Conservation (phyloP, 2,113 vertebrate genomes). For the Crocuta crocuta region DNA sequence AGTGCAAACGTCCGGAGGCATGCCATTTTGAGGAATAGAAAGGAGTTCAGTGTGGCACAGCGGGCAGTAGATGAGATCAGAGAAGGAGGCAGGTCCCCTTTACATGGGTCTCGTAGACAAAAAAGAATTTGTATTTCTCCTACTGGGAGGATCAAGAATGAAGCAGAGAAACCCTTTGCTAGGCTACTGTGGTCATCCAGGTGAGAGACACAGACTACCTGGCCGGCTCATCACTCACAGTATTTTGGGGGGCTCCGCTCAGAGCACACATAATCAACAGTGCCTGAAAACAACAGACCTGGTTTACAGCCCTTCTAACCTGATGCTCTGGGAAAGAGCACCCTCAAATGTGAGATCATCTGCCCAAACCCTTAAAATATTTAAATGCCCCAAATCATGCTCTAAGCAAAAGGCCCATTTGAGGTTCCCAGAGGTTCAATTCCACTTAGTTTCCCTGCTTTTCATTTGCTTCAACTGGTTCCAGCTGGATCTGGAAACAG, state of each 20-base stretch:
- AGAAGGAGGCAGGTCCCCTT: background rate
- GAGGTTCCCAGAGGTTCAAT: slow-evolving; percentile 64
- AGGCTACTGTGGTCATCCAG: no score
- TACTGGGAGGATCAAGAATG: background rate
- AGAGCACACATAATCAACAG: background rate
- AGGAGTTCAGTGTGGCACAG: background rate
- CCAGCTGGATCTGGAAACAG: slow-evolving; percentile 74
- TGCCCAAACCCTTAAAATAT: slow-evolving; percentile 60
- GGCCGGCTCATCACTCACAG: background rate
- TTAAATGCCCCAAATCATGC: slow-evolving; percentile 57
- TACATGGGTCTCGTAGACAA: background rate
- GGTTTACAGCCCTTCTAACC: background rate
- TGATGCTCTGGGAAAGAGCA: background rate
- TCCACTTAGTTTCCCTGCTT: slow-evolving; percentile 68
- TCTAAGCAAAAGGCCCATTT: background rate
- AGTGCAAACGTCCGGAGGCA: background rate
- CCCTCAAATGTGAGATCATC: background rate
- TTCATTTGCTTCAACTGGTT: slow-evolving; percentile 71
- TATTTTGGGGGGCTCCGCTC: background rate
- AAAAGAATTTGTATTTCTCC: background rate
- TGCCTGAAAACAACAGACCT: background rate
- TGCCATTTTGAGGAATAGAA: background rate
- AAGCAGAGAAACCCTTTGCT: background rate
- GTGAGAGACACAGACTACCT: background rate
- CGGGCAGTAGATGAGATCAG: background rate